Percentiles rank a stretch among this genome's conserved stretches.
phyloP scores from a whole-genome alignment of 2,797 vertebrate species.

The Eutrigla gurnardus region DNA sequence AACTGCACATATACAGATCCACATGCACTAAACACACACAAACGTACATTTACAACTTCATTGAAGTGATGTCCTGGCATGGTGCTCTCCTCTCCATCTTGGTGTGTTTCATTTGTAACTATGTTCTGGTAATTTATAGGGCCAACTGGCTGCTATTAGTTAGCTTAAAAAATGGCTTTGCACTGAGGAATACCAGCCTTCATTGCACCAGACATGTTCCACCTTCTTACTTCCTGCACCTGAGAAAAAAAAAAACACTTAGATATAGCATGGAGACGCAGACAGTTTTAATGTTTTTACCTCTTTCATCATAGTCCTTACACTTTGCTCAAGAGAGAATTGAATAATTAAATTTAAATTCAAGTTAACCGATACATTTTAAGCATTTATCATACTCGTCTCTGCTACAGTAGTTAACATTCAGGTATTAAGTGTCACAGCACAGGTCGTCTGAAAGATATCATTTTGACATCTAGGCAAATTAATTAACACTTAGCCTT shows the following conservation, averaged over 20 bases:
- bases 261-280: background rate
- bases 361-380: background rate
- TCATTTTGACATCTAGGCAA: no score
- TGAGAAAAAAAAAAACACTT: slow-evolving; percentile 31
- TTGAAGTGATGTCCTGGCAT: slow-evolving; percentile 69
- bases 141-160: slow-evolving; percentile 77
- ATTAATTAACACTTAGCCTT: background rate
- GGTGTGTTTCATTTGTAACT: slow-evolving; percentile 81
- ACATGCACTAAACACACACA: slow-evolving; percentile 24
- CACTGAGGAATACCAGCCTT: slow-evolving; percentile 72
- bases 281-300: background rate
- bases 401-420: background rate
- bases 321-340: background rate
- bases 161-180: slow-evolving; percentile 74
- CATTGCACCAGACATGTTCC: slow-evolving; percentile 75
- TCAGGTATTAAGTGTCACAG: background rate
- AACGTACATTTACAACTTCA: slow-evolving; percentile 42
- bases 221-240: slow-evolving; percentile 54
- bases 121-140: slow-evolving; percentile 80
- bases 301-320: slow-evolving; percentile 4
- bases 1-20: slow-evolving; percentile 19
- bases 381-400: background rate
- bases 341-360: background rate
- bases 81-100: slow-evolving; percentile 70
- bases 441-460: background rate